Conservation (phyloP, 2,888 invertebrate genomes). For the Agrotis exclamationis region DNA sequence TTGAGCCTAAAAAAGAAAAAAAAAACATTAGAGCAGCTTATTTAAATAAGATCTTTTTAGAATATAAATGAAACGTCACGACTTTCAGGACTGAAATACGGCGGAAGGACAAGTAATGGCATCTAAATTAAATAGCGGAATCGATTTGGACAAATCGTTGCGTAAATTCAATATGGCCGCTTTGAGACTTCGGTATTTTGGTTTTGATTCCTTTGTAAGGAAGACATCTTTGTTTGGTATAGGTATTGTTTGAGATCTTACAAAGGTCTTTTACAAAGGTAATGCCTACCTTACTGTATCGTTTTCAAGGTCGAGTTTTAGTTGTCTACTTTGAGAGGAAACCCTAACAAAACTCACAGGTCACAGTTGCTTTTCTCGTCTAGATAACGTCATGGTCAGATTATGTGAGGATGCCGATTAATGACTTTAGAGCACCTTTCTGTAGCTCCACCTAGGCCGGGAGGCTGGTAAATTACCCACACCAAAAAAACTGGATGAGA, state of each 20-base stretch:
- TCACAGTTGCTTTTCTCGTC: no score
- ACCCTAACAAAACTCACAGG: no score
- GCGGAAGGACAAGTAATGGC: conserved; percentile 38
- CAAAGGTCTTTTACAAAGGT: background rate
- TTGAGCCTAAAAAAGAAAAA: background rate
- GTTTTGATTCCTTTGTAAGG: conserved; percentile 3
- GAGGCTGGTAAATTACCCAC: no score
- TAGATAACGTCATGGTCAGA: no score
- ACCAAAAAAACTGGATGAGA: no score
- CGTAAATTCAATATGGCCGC: conserved; percentile 38
- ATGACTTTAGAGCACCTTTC: no score
- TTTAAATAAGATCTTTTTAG: conserved; percentile 9
- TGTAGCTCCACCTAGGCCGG: no score
- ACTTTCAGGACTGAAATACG: conserved; percentile 19
- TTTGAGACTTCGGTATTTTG: background rate
- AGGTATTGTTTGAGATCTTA: no score
- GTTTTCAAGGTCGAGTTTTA: no score
- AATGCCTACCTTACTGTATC: background rate
- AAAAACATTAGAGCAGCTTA: conserved; percentile 15
- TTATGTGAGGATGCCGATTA: no score
- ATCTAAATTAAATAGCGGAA: conserved; percentile 47
- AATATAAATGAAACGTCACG: conserved; percentile 38
- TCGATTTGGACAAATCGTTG: conserved; percentile 46
- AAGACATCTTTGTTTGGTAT: background rate
- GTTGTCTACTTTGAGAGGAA: no score